Conservation (phyloP, 2,113 vertebrate species). For the Cololabis saira region DNA sequence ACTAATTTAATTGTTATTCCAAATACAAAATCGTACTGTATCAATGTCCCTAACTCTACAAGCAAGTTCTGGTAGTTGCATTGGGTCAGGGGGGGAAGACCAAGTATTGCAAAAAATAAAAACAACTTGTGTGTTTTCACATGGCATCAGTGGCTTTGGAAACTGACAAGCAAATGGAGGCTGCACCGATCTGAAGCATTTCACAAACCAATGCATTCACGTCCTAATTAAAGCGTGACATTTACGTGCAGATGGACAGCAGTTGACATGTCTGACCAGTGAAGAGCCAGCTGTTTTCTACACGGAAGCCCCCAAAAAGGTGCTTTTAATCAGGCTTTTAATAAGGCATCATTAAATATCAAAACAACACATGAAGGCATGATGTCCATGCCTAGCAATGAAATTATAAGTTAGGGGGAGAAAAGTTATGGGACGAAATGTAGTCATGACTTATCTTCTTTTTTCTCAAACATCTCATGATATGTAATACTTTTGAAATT, state of each 20-base stretch:
- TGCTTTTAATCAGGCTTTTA: too few relatives aligned
- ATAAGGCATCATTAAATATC: background rate
- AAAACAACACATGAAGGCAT: background rate
- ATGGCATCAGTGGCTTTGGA: constrained; percentile 51
- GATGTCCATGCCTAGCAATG: background rate
- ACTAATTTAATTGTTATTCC: too few relatives aligned
- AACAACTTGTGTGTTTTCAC: constrained; percentile 61
- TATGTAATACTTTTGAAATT: too few relatives aligned
- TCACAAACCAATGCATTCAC: background rate
- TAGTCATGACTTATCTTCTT: too few relatives aligned
- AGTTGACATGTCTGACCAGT: constrained; percentile 40
- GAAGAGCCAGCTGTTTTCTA: constrained; percentile 53
- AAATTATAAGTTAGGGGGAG: too few relatives aligned
- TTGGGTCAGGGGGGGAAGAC: background rate
- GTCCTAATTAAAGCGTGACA: background rate
- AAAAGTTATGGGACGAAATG: too few relatives aligned
- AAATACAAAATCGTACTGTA: too few relatives aligned
- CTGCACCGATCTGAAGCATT: constrained; percentile 26
- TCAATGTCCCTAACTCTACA: too few relatives aligned
- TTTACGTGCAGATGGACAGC: background rate
- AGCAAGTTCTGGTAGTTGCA: constrained; percentile 1
- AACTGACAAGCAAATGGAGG: constrained; percentile 75
- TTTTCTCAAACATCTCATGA: too few relatives aligned
- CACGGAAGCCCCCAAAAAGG: too few relatives aligned
- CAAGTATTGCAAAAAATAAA: background rate